Conservation (phyloP, 2,888 invertebrate species). For the Sycophila texana region DNA sequence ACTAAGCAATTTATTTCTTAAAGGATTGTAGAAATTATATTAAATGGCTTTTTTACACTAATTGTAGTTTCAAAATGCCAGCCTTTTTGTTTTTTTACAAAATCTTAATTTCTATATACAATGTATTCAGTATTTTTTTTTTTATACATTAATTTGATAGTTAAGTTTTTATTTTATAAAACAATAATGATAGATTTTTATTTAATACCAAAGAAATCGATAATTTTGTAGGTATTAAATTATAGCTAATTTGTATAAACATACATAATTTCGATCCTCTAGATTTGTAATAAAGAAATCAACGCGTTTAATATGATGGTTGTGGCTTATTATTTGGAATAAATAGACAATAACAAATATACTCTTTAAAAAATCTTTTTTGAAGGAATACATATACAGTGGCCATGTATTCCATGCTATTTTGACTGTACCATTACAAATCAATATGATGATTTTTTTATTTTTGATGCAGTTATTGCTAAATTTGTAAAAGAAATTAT, state of each 20-base stretch:
- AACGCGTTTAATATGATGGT: no score
- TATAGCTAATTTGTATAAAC: no score
- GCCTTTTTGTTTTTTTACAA: no score
- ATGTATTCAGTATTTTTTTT: not conserved
- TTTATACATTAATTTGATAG: not conserved
- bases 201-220: no score
- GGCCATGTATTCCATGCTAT: conserved; percentile 41
- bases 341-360: conserved; percentile 8
- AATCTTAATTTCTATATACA: not conserved
- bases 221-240: no score
- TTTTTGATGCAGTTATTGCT: conserved; percentile 40
- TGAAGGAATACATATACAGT: conserved; percentile 26
- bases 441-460: conserved; percentile 43
- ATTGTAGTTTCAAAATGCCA: no score
- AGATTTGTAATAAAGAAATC: no score
- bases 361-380: conserved; percentile 15
- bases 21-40: no score
- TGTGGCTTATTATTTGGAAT: conserved; percentile 1
- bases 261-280: no score
- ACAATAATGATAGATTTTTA: no score
- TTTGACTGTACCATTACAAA: conserved; percentile 29
- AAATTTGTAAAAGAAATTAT: conserved; percentile 30
- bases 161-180: conserved; percentile 1
- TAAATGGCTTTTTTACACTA: no score
- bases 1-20: no score